phyloP scores from a whole-genome alignment of 2,113 vertebrate genomes.

The Gobius niger region DNA sequence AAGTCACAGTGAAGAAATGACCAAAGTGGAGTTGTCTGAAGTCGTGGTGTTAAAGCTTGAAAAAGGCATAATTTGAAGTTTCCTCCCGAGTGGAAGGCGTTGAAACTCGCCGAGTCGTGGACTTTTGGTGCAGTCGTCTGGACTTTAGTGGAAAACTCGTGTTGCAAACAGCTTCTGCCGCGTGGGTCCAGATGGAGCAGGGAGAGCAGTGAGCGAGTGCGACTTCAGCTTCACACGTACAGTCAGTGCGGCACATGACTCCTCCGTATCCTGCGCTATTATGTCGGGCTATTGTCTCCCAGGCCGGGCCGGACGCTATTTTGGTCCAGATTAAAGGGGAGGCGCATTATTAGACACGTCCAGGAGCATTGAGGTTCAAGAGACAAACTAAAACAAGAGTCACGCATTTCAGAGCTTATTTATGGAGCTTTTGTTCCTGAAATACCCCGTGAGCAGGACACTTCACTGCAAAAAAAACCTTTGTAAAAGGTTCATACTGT shows the following conservation, averaged over 20 bases:
- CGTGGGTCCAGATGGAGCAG: conserved; percentile 36
- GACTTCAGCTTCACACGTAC: conserved; percentile 36
- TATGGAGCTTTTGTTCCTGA: too few relatives aligned
- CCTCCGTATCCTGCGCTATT: conserved; percentile 5
- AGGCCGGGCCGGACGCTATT: too few relatives aligned
- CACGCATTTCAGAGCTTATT: too few relatives aligned
- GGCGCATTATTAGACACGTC: too few relatives aligned
- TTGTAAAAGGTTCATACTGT: too few relatives aligned
- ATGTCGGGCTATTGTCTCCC: too few relatives aligned
- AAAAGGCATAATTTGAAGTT: neutral
- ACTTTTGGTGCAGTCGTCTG: neutral
- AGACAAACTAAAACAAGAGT: too few relatives aligned
- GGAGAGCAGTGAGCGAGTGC: conserved; percentile 15
- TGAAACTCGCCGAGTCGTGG: neutral
- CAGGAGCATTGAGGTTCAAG: too few relatives aligned
- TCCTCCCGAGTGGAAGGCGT: neutral
- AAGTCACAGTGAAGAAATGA: neutral
- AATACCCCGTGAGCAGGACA: too few relatives aligned
- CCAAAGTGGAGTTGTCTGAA: neutral
- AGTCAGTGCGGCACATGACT: conserved; percentile 35
- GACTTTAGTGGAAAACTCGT: neutral
- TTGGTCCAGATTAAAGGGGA: too few relatives aligned
- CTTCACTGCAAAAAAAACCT: too few relatives aligned
- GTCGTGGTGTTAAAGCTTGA: neutral
- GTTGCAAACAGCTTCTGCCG: neutral